Evolutionary conservation across 2,797 vertebrate genomes (phyloP), one percentile per base, ranked within the genome.

Genomic region (Capromys pilorides): DNA sequence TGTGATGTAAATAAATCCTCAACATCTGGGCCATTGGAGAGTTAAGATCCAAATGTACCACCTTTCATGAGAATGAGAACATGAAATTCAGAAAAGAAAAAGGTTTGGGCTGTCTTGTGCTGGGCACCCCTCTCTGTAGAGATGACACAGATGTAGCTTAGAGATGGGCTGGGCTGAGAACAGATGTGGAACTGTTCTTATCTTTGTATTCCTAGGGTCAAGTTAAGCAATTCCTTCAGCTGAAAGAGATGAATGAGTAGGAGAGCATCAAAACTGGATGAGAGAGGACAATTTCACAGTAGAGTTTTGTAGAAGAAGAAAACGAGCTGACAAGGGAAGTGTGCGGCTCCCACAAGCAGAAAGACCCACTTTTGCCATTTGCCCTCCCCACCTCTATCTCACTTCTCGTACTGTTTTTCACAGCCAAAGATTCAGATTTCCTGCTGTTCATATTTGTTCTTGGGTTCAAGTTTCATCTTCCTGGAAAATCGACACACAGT

Each of bases 381-480:
- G 5, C 26, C 24, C 6, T 49, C 4, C 26, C 41, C 49, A 14
- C 26, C 5, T 83, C 3, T 54, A 3, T 75, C 31, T 75, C 41
- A n/a, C 1, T 18, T 24, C 2, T 14, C 10, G 21, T 33, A 14
- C 19, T n/a, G 26, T 28, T 57, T 19, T 28, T 8, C 2, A 3
- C 0, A 28, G 49, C 28, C 49, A 54, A 66, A 14, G 22, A n/a
- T 13, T 61, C 18, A 33, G 51, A 3, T 28, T 45, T 54, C 28
- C 66, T 24, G 12, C 73, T 12, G 69, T 59, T 31, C 6, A 0
- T 10, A 31, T 41, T 75, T 79, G 14, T 62, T 66, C 73, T 41
- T 51, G 12, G 36, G 26, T 1, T 73, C 66, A 51, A 11, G 16
- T 31, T 33, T 78, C 49, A 59, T 57, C 39, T 79, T 86, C 75